These are phyloP conservation scores for Melanchra persicariae DNA, from an alignment of 2,888 invertebrate species.

Conservation along the genomic window DNA sequence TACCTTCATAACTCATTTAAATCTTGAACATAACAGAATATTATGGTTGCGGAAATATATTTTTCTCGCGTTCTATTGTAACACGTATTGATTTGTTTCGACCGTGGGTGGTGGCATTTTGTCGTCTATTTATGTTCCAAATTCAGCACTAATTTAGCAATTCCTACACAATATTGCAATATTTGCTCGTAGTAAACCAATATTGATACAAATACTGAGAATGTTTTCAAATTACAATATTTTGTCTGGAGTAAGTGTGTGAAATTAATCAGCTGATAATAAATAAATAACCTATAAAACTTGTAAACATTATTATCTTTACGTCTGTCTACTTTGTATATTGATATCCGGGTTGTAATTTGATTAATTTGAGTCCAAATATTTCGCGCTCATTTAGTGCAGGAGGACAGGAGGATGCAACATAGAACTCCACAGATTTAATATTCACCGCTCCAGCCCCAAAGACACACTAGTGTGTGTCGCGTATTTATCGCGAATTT, in stretches of 20 bases:
- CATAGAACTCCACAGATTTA: background rate
- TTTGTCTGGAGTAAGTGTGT: slow-evolving; percentile 18
- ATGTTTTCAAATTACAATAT: slow-evolving; percentile 26
- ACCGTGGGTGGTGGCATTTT: slow-evolving; percentile 52
- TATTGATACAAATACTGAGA: background rate
- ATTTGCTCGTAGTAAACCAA: background rate
- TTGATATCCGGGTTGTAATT: slow-evolving; percentile 13
- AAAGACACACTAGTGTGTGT: too few species aligned
- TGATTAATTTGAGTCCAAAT: slow-evolving; percentile 16
- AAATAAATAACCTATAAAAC: slow-evolving; percentile 68
- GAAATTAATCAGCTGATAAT: slow-evolving; percentile 66
- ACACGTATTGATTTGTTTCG: slow-evolving; percentile 56
- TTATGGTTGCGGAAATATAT: slow-evolving; percentile 18
- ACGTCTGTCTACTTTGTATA: slow-evolving; percentile 20
- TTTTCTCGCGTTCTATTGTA: slow-evolving; percentile 8
- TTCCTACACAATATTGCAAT: background rate
- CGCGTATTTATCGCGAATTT: too few species aligned
- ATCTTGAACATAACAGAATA: slow-evolving; percentile 6
- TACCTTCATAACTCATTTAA: slow-evolving; percentile 19
- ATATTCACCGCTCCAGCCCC: too few species aligned
- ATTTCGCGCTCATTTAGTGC: background rate
- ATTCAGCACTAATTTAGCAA: slow-evolving; percentile 24
- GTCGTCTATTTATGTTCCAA: slow-evolving; percentile 12
- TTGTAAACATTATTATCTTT: slow-evolving; percentile 58
- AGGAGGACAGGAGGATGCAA: background rate